Evolutionary conservation across 2,888 invertebrate species (phyloP), one percentile per base, ranked within the genome.

Genomic region (Eupelmus urozonus): DNA sequence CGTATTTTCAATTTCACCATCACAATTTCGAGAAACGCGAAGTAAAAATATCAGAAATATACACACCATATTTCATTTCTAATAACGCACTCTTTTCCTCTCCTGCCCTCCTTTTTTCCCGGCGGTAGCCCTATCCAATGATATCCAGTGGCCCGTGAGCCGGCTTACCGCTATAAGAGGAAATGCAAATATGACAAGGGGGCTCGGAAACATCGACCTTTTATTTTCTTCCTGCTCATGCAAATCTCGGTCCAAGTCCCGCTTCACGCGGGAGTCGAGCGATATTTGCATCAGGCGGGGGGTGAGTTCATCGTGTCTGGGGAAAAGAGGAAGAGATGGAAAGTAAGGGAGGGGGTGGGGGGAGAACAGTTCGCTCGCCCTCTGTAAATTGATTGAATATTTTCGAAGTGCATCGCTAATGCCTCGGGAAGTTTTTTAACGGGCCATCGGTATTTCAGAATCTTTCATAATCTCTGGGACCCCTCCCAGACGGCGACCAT

Each of bases 111-210:
- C n/a, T n/a, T n/a, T n/a, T n/a, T n/a, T n/a, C n/a, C n/a, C n/a
- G n/a, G n/a, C n/a, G n/a, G n/a, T n/a, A n/a, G n/a, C n/a, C n/a
- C n/a, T n/a, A n/a, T n/a, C n/a, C n/a, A 49, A 49, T 49, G 16
- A 20, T 51, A 53, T 53, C 34, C n/a, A 66, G 51, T 2, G 45
- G 18, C 4, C 25, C 34, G 34, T 9, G n/a, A 5, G 34, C 3
- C 34, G 34, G n/a, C n/a, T n/a, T n/a, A n/a, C 13, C 16, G 9
- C 18, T 60, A 20, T 16, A 25, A 27, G 27, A 65, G 42, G 34
- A 59, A 59, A 66, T 74, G 74, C 66, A 74, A 74, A 74, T 74
- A 59, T 66, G 66, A 49, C 66, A 40, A 13, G n/a, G 34, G 9
- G 25, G 34, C 59, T 40, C 25, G 51, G 25, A 16, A 62, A 3